A percentile compares a stretch with the other conserved stretches of the same genome.
Evolutionary conservation across 2,888 invertebrate genomes (phyloP).

Genomic region (Candidula unifasciata): DNA sequence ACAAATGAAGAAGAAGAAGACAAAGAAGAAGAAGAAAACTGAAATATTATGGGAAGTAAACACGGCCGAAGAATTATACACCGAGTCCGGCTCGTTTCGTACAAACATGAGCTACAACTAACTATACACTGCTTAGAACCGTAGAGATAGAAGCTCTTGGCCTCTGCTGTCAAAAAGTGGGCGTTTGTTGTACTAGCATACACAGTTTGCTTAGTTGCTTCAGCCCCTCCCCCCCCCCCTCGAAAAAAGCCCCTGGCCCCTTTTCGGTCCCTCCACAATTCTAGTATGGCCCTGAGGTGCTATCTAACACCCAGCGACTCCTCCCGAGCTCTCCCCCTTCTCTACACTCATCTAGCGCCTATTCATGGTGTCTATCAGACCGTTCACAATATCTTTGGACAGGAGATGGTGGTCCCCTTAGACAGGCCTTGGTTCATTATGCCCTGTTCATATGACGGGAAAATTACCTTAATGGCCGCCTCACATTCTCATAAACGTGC

Average conservation of each 20-base stretch:
- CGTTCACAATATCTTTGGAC: conserved; percentile 33
- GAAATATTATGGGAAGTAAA: no score
- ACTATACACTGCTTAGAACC: no score
- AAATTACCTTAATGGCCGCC: conserved; percentile 38
- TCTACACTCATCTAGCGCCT: neutral
- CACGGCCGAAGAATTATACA: no score
- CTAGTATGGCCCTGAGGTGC: neutral
- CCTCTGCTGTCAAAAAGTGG: no score
- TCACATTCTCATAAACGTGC: conserved; percentile 27
- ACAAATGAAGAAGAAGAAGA: no score
- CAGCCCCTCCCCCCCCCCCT: no score
- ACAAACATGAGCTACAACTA: no score
- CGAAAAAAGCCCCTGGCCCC: no score
- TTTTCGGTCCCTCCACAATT: neutral
- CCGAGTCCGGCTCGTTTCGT: no score
- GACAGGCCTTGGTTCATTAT: conserved; percentile 24
- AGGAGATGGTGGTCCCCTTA: conserved; percentile 2
- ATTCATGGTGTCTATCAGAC: conserved; percentile 35
- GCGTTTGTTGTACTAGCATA: neutral
- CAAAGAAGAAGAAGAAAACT: no score
- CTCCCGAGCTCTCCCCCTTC: conserved; percentile 5
- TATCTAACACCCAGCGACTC: conserved; percentile 18
- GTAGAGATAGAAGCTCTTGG: no score
- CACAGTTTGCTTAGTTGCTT: neutral
- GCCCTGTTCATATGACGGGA: conserved; percentile 31